phyloP scores from a whole-genome alignment of 92 coral and sea anemone genomes.

The Chrysogorgia sp. region DNA sequence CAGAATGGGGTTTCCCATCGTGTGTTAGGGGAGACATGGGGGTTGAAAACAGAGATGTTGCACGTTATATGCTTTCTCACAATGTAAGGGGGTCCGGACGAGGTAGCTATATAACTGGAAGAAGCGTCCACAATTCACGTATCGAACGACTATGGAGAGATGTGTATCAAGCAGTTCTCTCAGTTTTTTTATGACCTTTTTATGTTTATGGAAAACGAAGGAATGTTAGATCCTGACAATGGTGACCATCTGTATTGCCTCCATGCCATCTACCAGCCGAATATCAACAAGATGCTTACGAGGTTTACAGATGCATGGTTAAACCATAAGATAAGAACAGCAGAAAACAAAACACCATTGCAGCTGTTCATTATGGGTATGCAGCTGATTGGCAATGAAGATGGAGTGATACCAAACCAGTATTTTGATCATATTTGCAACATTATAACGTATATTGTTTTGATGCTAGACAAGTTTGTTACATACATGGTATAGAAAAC shows the following conservation, averaged over 20 bases:
- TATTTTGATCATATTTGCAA: slow-evolving; percentile 56
- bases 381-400: slow-evolving; percentile 61
- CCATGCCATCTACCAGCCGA: slow-evolving; percentile 42
- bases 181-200: slow-evolving; percentile 42
- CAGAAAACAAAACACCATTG: no score
- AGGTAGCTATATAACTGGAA: slow-evolving; percentile 56
- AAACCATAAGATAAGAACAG: slow-evolving; percentile 61
- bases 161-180: no score
- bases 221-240: slow-evolving; percentile 24
- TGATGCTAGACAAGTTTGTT: background rate
- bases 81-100: slow-evolving; percentile 52
- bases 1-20: slow-evolving; percentile 61
- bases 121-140: slow-evolving; percentile 50
- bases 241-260: slow-evolving; percentile 47
- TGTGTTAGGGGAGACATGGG: no score
- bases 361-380: slow-evolving; percentile 73
- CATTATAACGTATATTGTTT: background rate
- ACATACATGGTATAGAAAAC: background rate
- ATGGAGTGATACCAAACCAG: slow-evolving; percentile 50
- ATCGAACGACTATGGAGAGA: slow-evolving; percentile 57
- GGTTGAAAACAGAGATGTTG: slow-evolving; percentile 62
- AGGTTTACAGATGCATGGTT: slow-evolving; percentile 43
- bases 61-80: slow-evolving; percentile 55
- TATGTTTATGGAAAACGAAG: slow-evolving; percentile 6
- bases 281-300: slow-evolving; percentile 32